These are phyloP conservation scores for Anolis carolinensis DNA, from an alignment of 2,113 vertebrate genomes.

Conservation along the genomic window DNA sequence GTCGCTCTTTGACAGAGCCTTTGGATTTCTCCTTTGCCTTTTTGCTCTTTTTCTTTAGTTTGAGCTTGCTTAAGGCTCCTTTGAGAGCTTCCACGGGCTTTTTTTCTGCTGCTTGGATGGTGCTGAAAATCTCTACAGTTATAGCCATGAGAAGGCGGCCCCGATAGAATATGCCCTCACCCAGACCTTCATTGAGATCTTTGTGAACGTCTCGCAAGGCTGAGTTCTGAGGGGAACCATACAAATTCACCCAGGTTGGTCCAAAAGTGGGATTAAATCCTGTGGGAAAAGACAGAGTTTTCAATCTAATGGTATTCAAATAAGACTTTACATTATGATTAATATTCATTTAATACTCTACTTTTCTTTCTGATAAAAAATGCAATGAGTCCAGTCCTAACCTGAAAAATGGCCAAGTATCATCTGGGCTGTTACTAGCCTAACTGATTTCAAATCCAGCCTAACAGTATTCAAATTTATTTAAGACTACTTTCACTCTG, in stretches of 20 bases:
- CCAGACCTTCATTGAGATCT: conserved; percentile 87
- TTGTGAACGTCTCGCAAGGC: conserved; percentile 84
- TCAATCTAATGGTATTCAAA: not conserved
- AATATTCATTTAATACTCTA: not conserved
- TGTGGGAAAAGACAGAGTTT: conserved; percentile 34
- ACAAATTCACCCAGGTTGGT: conserved; percentile 90
- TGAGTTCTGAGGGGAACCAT: conserved; percentile 88
- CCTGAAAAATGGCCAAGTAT: no score
- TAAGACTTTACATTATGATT: not conserved
- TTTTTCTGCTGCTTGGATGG: conserved; percentile 69
- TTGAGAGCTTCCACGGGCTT: conserved; percentile 65
- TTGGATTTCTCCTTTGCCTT: conserved; percentile 77
- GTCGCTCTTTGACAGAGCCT: conserved; percentile 54
- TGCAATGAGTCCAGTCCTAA: no score
- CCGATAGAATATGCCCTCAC: conserved; percentile 88
- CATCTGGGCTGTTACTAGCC: no score
- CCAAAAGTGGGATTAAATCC: conserved; percentile 93
- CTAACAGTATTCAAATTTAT: no score
- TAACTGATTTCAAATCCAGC: no score
- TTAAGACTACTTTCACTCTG: no score
- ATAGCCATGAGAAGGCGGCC: conserved; percentile 87
- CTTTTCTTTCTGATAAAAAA: not conserved
- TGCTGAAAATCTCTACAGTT: conserved; percentile 82
- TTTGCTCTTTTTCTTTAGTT: conserved; percentile 83
- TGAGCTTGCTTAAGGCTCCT: conserved; percentile 76